Evolutionary conservation across 1,140 invertebrate genomes (phyloP), one percentile per base, ranked within the genome.

Genomic region (Thaumatotibia leucotreta): DNA sequence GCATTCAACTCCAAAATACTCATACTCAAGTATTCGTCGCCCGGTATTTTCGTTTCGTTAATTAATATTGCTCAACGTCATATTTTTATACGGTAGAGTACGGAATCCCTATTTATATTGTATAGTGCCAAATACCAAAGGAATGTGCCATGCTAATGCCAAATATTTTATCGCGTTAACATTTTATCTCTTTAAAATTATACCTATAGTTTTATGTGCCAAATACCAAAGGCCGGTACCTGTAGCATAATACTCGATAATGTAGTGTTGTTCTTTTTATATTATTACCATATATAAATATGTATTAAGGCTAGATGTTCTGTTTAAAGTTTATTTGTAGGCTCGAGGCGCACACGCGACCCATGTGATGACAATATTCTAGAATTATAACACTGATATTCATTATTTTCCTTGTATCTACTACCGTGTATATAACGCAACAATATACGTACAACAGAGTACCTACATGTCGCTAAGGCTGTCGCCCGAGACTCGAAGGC

Each of bases 181-280:
- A 64, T 72, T 63, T 75, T 68, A 74, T 70, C 64, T 66, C 54
- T 63, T 69, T 68, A 31, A 66, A 61, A 62, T 54, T 74, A 67
- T 74, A 74, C 63, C 65, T 74, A 63, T 73, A 73, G 65, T 76
- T 72, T 66, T 71, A 73, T 52, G 72, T 74, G 70, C 63, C 66
- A 69, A 75, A 73, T 70, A 68, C 76, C 74, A 79, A 80, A 85
- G 80, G 80, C 77, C 86, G 81, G 89, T 91, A 91, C 88, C 90
- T 91, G 86, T 86, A 85, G 67, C 71, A 79, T 82, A 87, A 91
- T 91, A 89, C 88, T 91, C 87, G 66, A 64, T 73, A 65, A 75
- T 72, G 66, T 77, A 79, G 75, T 81, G 79, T 74, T 68, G 73
- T 74, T 76, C 73, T 69, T 72, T 76, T 77, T 74, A 70, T 70